Evolutionary conservation across 2,113 vertebrate genomes (phyloP), one percentile per base, ranked within the genome.

Genomic region (Myocastor coypus): DNA sequence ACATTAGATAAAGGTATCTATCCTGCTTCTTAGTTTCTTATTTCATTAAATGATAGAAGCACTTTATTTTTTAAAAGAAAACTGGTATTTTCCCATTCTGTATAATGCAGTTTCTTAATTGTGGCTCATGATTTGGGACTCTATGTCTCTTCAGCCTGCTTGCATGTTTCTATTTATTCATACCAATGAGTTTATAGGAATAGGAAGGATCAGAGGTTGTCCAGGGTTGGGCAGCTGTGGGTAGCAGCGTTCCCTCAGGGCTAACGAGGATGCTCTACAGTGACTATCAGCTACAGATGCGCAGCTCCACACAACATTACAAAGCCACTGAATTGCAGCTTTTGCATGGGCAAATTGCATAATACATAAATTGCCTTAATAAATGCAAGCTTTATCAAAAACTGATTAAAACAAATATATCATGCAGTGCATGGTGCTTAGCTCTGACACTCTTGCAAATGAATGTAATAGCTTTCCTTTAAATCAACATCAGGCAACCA

Each of bases 11-110:
- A 37, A 80, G 11, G 24, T 78, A 57, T 91, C 94, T 85, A 84
- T 87, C 61, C 16, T 82, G 22, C 37, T 59, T 91, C 61, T 37
- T 97, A 83, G 93, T 90, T 94, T 84, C n/a, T 26, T 20, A 90
- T 89, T 69, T 34, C 30, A 77, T 61, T 95, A 77, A 91, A 75
- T 93, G 95, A 81, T 57, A 92, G 14, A 69, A 24, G n/a, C 40
- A 88, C 28, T 16, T 64, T 91, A 93, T 71, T 13, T 87, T 92
- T 64, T 91, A 52, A 83, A 80, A 52, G 78, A 80, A 86, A 8
- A 26, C 24, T 46, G 11, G 7, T 11, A 63, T 93, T 97, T 96
- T 77, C 1, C 16, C 77, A 71, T 7, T 16, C 71, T 42, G 1
- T 63, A 34, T 42, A 75, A 75, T n/a, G 37, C 94, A 73, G 78